Evolutionary conservation across 2,113 vertebrate species (phyloP).

Genomic region (Hemiscyllium ocellatum): DNA sequence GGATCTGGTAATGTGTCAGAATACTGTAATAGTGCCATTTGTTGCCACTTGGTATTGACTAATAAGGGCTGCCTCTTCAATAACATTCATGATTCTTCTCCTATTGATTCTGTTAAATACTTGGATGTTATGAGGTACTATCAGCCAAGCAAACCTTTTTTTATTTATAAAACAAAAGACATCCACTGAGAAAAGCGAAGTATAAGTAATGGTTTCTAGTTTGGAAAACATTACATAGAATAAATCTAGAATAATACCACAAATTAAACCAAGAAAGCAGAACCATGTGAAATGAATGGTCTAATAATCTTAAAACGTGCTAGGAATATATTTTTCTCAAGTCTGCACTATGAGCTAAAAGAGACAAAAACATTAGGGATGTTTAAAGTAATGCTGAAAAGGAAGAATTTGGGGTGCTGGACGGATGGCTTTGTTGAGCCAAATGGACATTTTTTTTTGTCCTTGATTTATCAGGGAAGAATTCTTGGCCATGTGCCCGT

Average conservation of each 20-base stretch:
- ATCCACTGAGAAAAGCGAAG: background rate
- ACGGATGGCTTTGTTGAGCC: background rate
- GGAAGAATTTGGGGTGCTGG: background rate
- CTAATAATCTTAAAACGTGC: background rate
- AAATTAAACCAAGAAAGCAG: background rate
- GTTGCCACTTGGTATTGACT: background rate
- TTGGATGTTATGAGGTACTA: background rate
- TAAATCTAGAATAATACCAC: slow-evolving; percentile 6
- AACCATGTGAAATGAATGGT: background rate
- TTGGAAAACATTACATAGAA: background rate
- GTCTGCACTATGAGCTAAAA: background rate
- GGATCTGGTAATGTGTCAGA: background rate
- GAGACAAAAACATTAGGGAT: background rate
- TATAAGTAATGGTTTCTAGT: background rate
- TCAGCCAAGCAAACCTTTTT: background rate
- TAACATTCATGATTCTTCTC: background rate
- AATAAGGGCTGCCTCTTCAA: background rate
- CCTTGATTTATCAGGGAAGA: background rate
- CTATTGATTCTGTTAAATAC: background rate
- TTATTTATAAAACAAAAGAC: background rate
- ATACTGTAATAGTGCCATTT: background rate
- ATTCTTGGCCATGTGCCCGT: background rate
- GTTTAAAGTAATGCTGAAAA: background rate
- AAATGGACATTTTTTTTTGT: background rate
- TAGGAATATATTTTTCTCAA: background rate